Evolutionary conservation across 1,140 invertebrate genomes (phyloP).

Genomic region (Pteromalus puparum): DNA sequence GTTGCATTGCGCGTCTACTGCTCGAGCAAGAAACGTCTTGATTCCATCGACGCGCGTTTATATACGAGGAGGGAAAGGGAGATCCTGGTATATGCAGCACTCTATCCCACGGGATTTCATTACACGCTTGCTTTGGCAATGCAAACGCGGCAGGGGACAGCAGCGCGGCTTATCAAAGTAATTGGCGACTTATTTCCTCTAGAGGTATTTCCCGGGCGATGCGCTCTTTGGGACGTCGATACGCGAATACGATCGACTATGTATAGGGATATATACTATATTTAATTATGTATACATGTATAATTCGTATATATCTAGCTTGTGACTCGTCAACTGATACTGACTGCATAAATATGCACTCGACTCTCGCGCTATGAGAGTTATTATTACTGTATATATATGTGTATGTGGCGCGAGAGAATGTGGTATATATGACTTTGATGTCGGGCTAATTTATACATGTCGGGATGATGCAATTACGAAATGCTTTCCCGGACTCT

Average conservation of each 20-base stretch:
- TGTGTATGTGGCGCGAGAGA: not conserved
- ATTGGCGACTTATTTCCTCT: not conserved
- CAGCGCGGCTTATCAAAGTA: not conserved
- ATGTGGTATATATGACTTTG: not conserved
- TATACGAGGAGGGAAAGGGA: not conserved
- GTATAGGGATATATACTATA: too few relatives aligned
- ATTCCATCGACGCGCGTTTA: not conserved
- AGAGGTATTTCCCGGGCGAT: not conserved
- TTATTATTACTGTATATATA: not conserved
- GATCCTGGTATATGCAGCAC: not conserved
- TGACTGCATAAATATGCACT: not conserved
- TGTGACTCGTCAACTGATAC: not conserved
- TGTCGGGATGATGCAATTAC: not conserved
- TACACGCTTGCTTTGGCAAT: not conserved
- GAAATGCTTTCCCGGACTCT: not conserved
- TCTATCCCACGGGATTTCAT: not conserved
- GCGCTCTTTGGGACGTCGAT: not conserved
- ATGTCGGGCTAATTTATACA: not conserved
- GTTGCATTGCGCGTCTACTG: too few relatives aligned
- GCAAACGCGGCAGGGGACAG: not conserved
- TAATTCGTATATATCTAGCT: too few relatives aligned
- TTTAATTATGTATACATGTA: not conserved
- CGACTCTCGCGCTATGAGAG: not conserved
- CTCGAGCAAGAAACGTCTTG: not conserved
- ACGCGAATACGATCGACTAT: not conserved